Evolutionary conservation across 2,113 vertebrate genomes (phyloP), one percentile per base, ranked within the genome.

Genomic region (Eretmochelys imbricata): DNA sequence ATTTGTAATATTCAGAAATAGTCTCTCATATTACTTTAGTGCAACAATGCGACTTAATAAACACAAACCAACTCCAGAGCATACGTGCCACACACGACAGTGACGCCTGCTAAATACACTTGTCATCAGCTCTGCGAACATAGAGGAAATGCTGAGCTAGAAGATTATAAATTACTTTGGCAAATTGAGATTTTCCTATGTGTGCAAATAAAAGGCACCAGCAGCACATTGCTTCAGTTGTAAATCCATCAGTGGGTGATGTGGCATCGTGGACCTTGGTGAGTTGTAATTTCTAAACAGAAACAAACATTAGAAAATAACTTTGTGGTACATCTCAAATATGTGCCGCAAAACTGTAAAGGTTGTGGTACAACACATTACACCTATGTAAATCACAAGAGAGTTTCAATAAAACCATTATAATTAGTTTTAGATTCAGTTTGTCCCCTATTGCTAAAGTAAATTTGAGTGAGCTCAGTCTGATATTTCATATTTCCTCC

Each of bases 21-120:
- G 91, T 97, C 96, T 96, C 95, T 97, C 97, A 94, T 87, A 94
- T 97, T 97, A 96, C 96, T 96, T 48, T 94, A 92, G 84, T 38
- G 89, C 75, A 94, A 91, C 93, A 96, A 97, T 95, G 93, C 54
- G 92, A 96, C 96, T 97, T 94, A 95, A 91, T 6, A 59, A 96
- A 94, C 95, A 93, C 93, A 72, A 96, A 94, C 93, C 92, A 94
- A 91, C 95, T 96, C 93, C 96, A 97, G 93, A 89, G 93, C 91
- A 94, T 95, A 5, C 27, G 94, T 96, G 92, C 91, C 54, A 1
- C 96, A 46, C 69, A 76, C 83, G 95, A 94, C 93, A 96, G 96
- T 80, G 89, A 92, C 93, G 88, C 88, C 95, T 95, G 92, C 87
- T 94, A 92, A 97, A 96, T 53, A 93, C 0, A 1, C 96, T 93